phyloP scores from a whole-genome alignment of 2,888 invertebrate species.

The Dicranocentrus wangi region DNA sequence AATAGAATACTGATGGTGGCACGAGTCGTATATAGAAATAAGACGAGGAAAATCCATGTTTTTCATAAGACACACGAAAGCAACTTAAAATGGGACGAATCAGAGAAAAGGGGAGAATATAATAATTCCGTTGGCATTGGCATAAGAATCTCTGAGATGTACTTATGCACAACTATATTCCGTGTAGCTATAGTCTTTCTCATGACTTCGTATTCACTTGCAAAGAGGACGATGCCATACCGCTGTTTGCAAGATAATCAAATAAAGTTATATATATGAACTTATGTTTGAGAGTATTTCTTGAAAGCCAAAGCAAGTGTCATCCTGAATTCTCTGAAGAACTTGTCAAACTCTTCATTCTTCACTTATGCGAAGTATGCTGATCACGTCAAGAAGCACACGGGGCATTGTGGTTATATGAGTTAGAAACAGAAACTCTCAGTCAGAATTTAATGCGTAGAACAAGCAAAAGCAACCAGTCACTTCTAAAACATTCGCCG shows the following conservation, averaged over 20 bases:
- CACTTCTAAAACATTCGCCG: too few relatives aligned
- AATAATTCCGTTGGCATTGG: slow-evolving; percentile 1
- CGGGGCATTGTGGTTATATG: too few relatives aligned
- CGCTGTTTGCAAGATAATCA: slow-evolving; percentile 18
- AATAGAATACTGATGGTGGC: background rate
- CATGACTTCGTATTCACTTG: slow-evolving; percentile 4
- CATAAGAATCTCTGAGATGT: too few relatives aligned
- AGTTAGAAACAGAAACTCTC: too few relatives aligned
- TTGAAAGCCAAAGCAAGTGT: slow-evolving; percentile 29
- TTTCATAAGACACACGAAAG: background rate
- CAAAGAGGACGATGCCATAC: background rate
- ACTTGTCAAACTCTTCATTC: slow-evolving; percentile 32
- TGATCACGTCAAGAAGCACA: too few relatives aligned
- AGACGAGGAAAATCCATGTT: slow-evolving; percentile 1
- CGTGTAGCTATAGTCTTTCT: too few relatives aligned
- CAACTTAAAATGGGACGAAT: slow-evolving; percentile 28
- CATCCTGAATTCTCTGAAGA: slow-evolving; percentile 25
- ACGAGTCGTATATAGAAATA: slow-evolving; percentile 15
- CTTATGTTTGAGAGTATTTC: slow-evolving; percentile 5
- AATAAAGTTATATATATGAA: background rate
- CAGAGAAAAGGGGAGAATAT: slow-evolving; percentile 24
- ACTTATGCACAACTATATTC: too few relatives aligned
- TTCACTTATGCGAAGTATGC: too few relatives aligned
- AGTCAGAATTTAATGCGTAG: too few relatives aligned
- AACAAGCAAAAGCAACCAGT: too few relatives aligned